Conservation (phyloP, 1,140 invertebrate genomes). For the Stegodyphus dumicola region DNA sequence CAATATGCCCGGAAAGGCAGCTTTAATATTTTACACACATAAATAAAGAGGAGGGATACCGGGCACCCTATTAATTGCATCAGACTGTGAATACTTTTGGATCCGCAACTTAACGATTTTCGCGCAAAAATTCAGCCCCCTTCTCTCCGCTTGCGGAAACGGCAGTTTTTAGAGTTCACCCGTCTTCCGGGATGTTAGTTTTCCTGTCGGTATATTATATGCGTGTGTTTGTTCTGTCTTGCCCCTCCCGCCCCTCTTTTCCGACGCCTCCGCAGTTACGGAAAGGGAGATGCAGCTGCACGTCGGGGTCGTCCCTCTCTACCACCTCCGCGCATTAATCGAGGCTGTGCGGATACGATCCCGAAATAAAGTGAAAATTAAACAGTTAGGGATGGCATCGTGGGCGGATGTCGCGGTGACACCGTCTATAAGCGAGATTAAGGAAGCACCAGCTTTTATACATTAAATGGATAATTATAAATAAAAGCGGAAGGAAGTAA, state of each 20-base stretch:
- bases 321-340: not conserved
- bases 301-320: not conserved
- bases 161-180: slow-evolving; percentile 1
- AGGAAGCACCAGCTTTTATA: no score
- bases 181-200: slow-evolving; percentile 57
- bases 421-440: no score
- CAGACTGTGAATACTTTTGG: no score
- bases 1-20: no score
- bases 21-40: not conserved
- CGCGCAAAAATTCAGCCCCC: not conserved
- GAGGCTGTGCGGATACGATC: not conserved
- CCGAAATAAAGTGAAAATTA: not conserved
- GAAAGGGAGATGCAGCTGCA: slow-evolving; percentile 13
- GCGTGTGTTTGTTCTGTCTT: not conserved
- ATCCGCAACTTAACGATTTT: no score
- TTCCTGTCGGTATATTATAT: slow-evolving; percentile 21
- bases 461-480: no score
- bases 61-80: no score
- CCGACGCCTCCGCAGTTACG: slow-evolving; percentile 37
- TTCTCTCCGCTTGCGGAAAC: not conserved
- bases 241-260: slow-evolving; percentile 20
- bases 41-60: no score
- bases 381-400: no score
- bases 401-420: no score
- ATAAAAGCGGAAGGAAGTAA: no score